These are phyloP conservation scores for Odontamblyopus lacepedii DNA, from an alignment of 2,797 vertebrate genomes.

Conservation along the genomic window DNA sequence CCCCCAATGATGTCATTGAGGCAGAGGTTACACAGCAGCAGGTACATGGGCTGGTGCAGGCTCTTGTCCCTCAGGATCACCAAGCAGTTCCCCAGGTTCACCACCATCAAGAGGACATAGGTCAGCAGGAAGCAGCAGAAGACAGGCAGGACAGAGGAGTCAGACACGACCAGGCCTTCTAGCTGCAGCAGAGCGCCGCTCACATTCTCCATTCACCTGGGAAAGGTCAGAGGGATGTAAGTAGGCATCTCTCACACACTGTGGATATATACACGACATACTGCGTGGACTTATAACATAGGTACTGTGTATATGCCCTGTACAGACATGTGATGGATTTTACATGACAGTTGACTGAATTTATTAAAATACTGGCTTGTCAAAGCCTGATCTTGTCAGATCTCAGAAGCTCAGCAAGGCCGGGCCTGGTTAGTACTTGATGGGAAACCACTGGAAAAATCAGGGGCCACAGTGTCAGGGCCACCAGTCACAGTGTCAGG, in stretches of 20 bases:
- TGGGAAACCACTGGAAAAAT: too few species aligned
- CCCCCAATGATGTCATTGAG: slow-evolving; percentile 73
- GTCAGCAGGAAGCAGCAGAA: slow-evolving; percentile 42
- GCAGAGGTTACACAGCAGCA: slow-evolving; percentile 77
- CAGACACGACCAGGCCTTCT: slow-evolving; percentile 40
- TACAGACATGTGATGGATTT: too few species aligned
- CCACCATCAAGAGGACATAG: slow-evolving; percentile 51
- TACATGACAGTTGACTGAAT: too few species aligned
- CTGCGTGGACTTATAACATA: too few species aligned
- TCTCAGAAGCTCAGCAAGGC: too few species aligned
- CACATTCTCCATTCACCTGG: not conserved
- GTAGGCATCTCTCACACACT: not conserved
- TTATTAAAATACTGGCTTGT: too few species aligned
- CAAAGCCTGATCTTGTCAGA: too few species aligned
- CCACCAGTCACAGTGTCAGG: too few species aligned
- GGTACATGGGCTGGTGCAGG: slow-evolving; percentile 79
- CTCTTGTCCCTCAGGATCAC: slow-evolving; percentile 42
- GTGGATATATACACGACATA: too few species aligned
- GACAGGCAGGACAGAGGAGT: slow-evolving; percentile 13
- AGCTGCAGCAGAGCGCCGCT: not conserved
- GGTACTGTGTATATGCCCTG: too few species aligned
- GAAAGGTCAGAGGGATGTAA: not conserved
- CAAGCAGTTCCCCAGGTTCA: slow-evolving; percentile 44
- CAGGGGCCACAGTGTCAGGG: too few species aligned
- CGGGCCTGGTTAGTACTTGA: too few species aligned